phyloP scores from a whole-genome alignment of 2,113 vertebrate species.

The Thalassoma bifasciatum region DNA sequence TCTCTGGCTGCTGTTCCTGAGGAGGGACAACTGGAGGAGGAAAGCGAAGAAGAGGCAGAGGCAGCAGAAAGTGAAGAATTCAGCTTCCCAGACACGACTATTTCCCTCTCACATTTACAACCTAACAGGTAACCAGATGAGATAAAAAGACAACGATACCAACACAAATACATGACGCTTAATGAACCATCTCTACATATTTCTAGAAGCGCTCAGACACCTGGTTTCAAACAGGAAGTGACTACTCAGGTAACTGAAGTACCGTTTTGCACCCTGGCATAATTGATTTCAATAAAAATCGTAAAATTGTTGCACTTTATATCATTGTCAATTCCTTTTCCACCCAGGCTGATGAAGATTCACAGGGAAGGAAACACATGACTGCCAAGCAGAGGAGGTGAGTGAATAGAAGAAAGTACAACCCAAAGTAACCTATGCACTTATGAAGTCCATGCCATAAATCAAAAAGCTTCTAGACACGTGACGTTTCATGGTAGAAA shows the following conservation, averaged over 20 bases:
- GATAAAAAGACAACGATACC: neutral
- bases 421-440: no score
- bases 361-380: slow-evolving; percentile 88
- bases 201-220: slow-evolving; percentile 65
- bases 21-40: slow-evolving; percentile 11
- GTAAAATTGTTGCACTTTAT: neutral
- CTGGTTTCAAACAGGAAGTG: slow-evolving; percentile 80
- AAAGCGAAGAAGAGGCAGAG: slow-evolving; percentile 10
- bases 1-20: slow-evolving; percentile 25
- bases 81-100: slow-evolving; percentile 92
- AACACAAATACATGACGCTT: neutral
- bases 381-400: slow-evolving; percentile 96
- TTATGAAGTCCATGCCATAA: neutral
- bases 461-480: neutral
- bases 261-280: neutral
- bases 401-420: slow-evolving; percentile 35
- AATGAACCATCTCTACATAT: neutral
- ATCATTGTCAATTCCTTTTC: neutral
- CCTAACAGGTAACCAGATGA: slow-evolving; percentile 84
- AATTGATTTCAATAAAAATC: neutral
- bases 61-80: slow-evolving; percentile 69
- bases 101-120: slow-evolving; percentile 93
- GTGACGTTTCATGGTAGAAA: no score
- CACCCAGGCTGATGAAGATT: slow-evolving; percentile 83
- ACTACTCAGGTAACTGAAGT: slow-evolving; percentile 76